phyloP scores from a whole-genome alignment of 2,797 vertebrate genomes.

The Crocidura indochinensis region DNA sequence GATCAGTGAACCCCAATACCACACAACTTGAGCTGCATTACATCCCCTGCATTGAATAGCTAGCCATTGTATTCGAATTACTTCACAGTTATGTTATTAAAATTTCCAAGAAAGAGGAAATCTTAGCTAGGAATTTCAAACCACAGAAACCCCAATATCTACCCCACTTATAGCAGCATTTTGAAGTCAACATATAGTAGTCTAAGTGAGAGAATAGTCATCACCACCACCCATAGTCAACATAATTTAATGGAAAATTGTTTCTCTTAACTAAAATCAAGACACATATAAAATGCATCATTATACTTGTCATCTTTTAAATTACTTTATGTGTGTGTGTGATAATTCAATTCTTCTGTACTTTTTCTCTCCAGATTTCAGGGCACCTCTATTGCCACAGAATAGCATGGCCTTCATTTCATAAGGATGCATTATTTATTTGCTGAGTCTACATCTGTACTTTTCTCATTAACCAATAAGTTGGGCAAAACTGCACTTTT shows the following conservation, averaged over 20 bases:
- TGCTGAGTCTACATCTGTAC: not conserved
- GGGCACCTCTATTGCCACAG: not conserved
- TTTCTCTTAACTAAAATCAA: constrained; percentile 46
- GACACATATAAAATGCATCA: not conserved
- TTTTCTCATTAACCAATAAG: constrained; percentile 46
- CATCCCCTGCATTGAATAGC: too few relatives aligned
- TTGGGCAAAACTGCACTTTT: not conserved
- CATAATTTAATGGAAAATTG: not conserved
- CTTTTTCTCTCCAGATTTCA: constrained; percentile 31
- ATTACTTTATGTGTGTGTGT: not conserved
- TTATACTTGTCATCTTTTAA: not conserved
- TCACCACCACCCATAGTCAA: not conserved
- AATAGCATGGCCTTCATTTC: not conserved
- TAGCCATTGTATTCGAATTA: too few relatives aligned
- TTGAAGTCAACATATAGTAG: not conserved
- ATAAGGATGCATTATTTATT: constrained; percentile 26
- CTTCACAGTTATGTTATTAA: too few relatives aligned
- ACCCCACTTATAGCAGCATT: not conserved
- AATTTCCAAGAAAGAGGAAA: too few relatives aligned
- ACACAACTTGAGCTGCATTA: too few relatives aligned
- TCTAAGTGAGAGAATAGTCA: constrained; percentile 1
- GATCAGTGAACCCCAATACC: too few relatives aligned
- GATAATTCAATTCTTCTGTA: not conserved
- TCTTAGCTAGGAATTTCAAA: too few relatives aligned
- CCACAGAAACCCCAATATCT: not conserved